Conservation (phyloP, 2,797 vertebrate species). For the Danio tinwini region DNA sequence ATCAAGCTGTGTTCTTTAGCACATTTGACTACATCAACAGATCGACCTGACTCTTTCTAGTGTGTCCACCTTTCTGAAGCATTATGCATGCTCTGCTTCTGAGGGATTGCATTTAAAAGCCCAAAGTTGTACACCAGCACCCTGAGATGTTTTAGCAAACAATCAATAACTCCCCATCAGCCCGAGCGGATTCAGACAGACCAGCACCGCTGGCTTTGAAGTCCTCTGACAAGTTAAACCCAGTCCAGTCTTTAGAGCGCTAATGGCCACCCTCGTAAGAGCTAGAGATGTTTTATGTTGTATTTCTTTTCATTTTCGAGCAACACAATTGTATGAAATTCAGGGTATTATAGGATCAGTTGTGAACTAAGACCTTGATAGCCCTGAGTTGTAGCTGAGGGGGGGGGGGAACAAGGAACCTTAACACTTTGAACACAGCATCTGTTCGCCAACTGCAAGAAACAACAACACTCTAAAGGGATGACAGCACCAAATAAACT, state of each 20-base stretch:
- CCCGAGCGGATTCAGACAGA: slow-evolving; percentile 71
- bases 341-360: slow-evolving; percentile 57
- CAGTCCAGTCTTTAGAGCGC: slow-evolving; percentile 71
- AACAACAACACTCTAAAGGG: slow-evolving; percentile 61
- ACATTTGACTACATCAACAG: slow-evolving; percentile 75
- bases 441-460: slow-evolving; percentile 56
- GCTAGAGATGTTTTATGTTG: slow-evolving; percentile 64
- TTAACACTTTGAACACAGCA: slow-evolving; percentile 61
- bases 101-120: slow-evolving; percentile 76
- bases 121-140: slow-evolving; percentile 78
- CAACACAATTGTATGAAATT: slow-evolving; percentile 61
- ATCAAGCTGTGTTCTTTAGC: slow-evolving; percentile 49
- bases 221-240: slow-evolving; percentile 80
- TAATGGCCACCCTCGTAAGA: slow-evolving; percentile 74
- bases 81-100: slow-evolving; percentile 79
- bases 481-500: slow-evolving; percentile 60
- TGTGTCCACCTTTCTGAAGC: slow-evolving; percentile 77
- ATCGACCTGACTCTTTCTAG: slow-evolving; percentile 69
- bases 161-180: slow-evolving; percentile 83
- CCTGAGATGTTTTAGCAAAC: slow-evolving; percentile 81
- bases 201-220: slow-evolving; percentile 79
- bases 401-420: slow-evolving; percentile 40
- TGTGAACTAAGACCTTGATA: slow-evolving; percentile 57
- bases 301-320: slow-evolving; percentile 67
- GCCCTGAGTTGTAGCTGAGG: slow-evolving; percentile 40